A percentile compares a stretch with the other conserved stretches of the same genome.
phyloP scores from a whole-genome alignment of 2,797 vertebrate genomes.

The Onychomys torridus region DNA sequence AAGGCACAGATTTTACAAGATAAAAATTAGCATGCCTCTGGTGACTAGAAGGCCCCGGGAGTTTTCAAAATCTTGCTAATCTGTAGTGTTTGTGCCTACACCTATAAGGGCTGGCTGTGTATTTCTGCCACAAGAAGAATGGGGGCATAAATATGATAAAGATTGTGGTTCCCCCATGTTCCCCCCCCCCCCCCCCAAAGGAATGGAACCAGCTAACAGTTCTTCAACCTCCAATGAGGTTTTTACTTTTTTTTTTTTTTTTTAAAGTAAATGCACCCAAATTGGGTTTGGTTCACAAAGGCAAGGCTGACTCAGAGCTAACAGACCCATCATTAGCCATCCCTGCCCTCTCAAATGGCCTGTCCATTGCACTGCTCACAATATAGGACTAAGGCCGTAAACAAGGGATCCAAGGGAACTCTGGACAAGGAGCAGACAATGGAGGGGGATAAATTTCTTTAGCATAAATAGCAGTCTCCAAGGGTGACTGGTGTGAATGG shows the following conservation, averaged over 20 bases:
- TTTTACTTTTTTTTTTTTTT: conserved; percentile 31
- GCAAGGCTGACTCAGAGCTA: conserved; percentile 78
- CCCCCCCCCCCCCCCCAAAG: no score
- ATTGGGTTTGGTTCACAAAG: conserved; percentile 82
- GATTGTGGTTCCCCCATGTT: background rate
- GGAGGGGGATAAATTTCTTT: conserved; percentile 85
- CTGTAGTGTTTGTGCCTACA: background rate
- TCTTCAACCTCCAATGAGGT: conserved; percentile 68
- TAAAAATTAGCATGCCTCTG: conserved; percentile 75
- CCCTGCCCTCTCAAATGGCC: conserved; percentile 81
- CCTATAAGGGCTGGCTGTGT: conserved; percentile 19
- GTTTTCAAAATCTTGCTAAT: conserved; percentile 48
- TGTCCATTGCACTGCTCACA: conserved; percentile 78
- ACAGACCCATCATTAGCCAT: conserved; percentile 83
- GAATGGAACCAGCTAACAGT: conserved; percentile 67
- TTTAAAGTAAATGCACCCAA: conserved; percentile 79
- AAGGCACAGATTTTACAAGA: conserved; percentile 66
- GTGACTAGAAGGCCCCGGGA: conserved; percentile 13
- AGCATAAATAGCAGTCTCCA: conserved; percentile 85
- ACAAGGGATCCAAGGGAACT: conserved; percentile 81
- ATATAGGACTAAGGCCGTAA: conserved; percentile 77
- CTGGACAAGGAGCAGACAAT: conserved; percentile 83
- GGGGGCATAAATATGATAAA: conserved; percentile 51
- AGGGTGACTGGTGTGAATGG: conserved; percentile 85
- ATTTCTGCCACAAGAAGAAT: conserved; percentile 27